Evolutionary conservation across 2,888 invertebrate species (phyloP), one percentile per base, ranked within the genome.

Genomic region (Kryphioiulus occultus): DNA sequence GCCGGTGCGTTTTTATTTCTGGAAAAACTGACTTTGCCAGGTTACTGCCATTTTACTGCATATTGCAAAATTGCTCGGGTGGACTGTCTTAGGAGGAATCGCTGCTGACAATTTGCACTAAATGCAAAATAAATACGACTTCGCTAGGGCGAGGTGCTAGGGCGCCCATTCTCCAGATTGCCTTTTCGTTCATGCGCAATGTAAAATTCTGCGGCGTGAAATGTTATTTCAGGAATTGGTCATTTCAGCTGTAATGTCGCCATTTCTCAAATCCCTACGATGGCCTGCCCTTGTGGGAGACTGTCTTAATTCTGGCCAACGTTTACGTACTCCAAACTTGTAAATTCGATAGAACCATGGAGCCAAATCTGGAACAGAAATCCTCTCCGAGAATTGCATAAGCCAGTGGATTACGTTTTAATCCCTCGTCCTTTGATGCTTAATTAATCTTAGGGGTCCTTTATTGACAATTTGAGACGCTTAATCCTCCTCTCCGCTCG

Each of bases 391-490:
- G 53, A 53, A 68, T 26, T 5, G 22, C 7, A 9, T 68, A 68
- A 68, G 68, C 68, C 26, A 9, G 68, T 26, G 68, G 68, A n/a
- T 68, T 68, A 68, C 68, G 10, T 22, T 68, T 68, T 26, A 68
- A 26, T 68, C 68, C 68, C 9, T 68, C n/a, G 68, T 68, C 68
- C 68, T 68, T 68, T 68, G 68, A 68, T 68, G 19, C 68, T 22
- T 68, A 68, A 68, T 68, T 68, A 68, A 68, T 68, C 68, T 68
- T 68, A 68, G 68, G 22, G 22, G 26, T 68, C 68, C 12, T 68
- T 26, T n/a, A 68, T 68, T 68, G 68, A 68, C 68, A 68, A 68
- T 68, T 68, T 68, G 68, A 68, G 68, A 68, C 68, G 22, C 68
- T 22, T 68, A 68, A 68, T 68, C 68, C 68, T 10, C 5, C 5